These are phyloP conservation scores for Philonicus albiceps DNA, from an alignment of 2,888 invertebrate species.

Conservation along the genomic window DNA sequence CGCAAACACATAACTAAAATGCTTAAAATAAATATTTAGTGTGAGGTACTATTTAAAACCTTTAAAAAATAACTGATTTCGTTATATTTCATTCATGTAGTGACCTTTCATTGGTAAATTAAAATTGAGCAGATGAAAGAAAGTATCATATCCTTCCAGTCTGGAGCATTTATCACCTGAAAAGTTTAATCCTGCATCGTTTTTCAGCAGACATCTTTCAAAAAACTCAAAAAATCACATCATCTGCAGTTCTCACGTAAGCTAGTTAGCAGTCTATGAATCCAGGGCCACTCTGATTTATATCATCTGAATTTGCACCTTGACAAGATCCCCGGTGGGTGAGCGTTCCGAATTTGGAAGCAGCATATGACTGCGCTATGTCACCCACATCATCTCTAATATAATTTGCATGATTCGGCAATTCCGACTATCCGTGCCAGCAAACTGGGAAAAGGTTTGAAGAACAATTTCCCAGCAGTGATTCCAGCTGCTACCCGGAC, in stretches of 20 bases:
- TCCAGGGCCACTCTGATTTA: not conserved
- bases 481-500: conserved; percentile 26
- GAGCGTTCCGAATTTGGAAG: not conserved
- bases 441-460: not conserved
- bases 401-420: conserved; percentile 47
- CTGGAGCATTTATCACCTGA: not conserved
- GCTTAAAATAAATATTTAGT: too few species aligned
- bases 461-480: conserved; percentile 20
- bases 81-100: not conserved
- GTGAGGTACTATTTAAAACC: too few species aligned
- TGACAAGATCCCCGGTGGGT: not conserved
- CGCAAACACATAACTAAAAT: too few species aligned
- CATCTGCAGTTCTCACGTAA: not conserved
- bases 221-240: not conserved
- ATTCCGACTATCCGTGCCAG: conserved; percentile 16
- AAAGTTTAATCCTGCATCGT: not conserved
- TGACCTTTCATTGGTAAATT: not conserved
- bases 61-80: not conserved
- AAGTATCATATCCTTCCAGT: not conserved
- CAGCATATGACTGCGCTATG: not conserved
- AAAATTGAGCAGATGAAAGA: not conserved
- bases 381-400: conserved; percentile 26
- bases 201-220: not conserved
- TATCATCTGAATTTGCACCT: conserved; percentile 11
- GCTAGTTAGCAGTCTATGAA: not conserved